Evolutionary conservation across 2,113 vertebrate genomes (phyloP).

Genomic region (Hydrochoerus hydrochaeris): DNA sequence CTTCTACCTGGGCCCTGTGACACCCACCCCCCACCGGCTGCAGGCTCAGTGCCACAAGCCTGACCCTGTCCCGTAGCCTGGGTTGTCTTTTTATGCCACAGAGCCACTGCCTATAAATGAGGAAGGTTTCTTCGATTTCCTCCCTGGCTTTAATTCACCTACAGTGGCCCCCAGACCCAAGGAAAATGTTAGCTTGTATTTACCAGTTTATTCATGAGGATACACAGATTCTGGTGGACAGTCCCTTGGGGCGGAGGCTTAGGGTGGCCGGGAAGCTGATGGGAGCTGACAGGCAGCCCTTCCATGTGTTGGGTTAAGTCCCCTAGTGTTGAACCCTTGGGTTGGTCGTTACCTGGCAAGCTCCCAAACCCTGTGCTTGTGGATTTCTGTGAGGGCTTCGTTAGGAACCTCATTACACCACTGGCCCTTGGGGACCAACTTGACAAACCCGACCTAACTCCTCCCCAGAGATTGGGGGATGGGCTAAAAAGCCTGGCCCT

Average conservation of each 20-base stretch:
- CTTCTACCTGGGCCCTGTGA: background rate
- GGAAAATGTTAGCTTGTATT: background rate
- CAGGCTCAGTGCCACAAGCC: background rate
- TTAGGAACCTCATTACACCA: background rate
- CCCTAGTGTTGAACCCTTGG: background rate
- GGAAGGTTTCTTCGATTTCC: background rate
- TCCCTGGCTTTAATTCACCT: background rate
- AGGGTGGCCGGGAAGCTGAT: rapidly evolving
- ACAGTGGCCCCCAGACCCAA: background rate
- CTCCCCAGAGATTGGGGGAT: background rate
- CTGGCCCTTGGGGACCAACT: background rate
- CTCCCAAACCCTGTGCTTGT: too few species aligned
- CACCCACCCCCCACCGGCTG: background rate
- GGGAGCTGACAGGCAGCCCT: background rate
- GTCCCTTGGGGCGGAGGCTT: background rate
- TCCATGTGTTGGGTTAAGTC: background rate
- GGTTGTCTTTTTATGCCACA: background rate
- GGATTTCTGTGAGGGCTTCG: background rate
- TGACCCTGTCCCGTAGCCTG: background rate
- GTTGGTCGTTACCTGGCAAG: too few species aligned
- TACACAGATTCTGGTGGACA: background rate
- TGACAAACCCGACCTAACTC: background rate
- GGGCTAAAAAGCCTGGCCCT: background rate
- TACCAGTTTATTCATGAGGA: background rate
- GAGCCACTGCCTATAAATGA: background rate